Conservation (phyloP, 1,140 invertebrate genomes). For the Stenopsyche tienmushanensis region DNA sequence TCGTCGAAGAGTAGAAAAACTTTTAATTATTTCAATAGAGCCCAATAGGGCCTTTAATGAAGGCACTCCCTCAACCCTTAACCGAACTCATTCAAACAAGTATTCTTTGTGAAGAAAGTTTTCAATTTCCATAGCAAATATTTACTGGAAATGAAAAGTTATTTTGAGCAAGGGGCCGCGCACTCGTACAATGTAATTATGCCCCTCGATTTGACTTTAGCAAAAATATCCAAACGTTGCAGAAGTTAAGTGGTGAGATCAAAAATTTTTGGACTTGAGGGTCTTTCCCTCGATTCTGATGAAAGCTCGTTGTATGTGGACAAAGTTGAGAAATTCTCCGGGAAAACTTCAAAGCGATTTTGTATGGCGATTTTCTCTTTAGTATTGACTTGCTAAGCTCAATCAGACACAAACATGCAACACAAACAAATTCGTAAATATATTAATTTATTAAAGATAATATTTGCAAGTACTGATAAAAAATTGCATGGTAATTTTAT, state of each 20-base stretch:
- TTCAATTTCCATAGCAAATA: conserved; percentile 41
- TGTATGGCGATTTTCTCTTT: no score
- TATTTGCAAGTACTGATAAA: no score
- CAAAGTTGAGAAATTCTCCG: no score
- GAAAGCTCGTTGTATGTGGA: no score
- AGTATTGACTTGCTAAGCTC: no score
- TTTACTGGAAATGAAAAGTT: conserved; percentile 41
- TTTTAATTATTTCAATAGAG: conserved; percentile 39
- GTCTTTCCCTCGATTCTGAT: not conserved
- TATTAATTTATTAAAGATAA: no score
- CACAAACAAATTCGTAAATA: no score
- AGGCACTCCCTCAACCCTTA: conserved; percentile 32
- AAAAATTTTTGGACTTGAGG: not conserved
- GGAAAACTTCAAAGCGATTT: no score
- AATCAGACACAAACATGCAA: no score
- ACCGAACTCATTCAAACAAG: conserved; percentile 30
- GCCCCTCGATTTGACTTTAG: conserved; percentile 34
- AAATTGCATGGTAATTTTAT: no score
- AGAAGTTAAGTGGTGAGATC: not conserved
- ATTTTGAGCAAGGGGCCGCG: conserved; percentile 12
- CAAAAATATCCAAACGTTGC: not conserved
- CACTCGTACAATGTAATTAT: conserved; percentile 33
- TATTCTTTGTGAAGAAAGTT: conserved; percentile 39
- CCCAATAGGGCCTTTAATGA: conserved; percentile 32
- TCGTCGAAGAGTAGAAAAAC: conserved; percentile 20